Evolutionary conservation across 2,888 invertebrate species (phyloP).

Genomic region (Rhagonycha lutea): DNA sequence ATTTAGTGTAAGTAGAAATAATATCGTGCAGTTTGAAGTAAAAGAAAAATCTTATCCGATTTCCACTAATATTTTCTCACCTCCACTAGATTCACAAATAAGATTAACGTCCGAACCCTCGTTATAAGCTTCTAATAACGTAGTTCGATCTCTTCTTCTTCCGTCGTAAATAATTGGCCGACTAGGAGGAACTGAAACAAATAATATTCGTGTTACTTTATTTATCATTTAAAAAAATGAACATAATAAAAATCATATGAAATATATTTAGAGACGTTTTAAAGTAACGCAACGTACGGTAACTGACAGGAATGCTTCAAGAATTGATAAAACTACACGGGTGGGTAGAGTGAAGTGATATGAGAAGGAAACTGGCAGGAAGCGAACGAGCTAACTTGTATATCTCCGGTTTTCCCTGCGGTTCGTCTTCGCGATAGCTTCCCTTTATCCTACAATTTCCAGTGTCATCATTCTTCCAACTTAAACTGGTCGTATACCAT

Average conservation of each 20-base stretch:
- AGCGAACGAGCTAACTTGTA: conserved; percentile 31
- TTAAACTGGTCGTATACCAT: conserved; percentile 35
- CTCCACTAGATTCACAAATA: conserved; percentile 82
- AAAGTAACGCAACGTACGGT: conserved; percentile 10
- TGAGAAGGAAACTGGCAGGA: conserved; percentile 38
- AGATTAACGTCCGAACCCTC: conserved; percentile 83
- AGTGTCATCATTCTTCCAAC: conserved; percentile 43
- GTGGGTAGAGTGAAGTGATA: conserved; percentile 30
- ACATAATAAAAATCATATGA: conserved; percentile 5
- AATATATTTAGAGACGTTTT: conserved; percentile 2
- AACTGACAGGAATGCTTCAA: conserved; percentile 11
- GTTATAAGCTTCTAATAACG: conserved; percentile 80
- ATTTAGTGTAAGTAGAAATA: background rate
- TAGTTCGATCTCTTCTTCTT: conserved; percentile 74
- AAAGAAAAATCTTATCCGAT: conserved; percentile 12
- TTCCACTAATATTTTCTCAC: conserved; percentile 56
- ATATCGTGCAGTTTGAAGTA: background rate
- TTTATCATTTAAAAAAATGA: background rate
- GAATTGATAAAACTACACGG: conserved; percentile 17
- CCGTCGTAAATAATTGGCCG: conserved; percentile 82
- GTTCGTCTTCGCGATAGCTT: conserved; percentile 25
- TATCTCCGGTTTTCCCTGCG: conserved; percentile 35
- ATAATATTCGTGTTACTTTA: background rate
- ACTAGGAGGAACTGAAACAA: conserved; percentile 77
- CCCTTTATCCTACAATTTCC: conserved; percentile 45